Percentiles rank a stretch among this genome's conserved stretches.
These are phyloP conservation scores for Cephus nigrinus DNA, from an alignment of 2,888 invertebrate genomes.

Conservation along the genomic window DNA sequence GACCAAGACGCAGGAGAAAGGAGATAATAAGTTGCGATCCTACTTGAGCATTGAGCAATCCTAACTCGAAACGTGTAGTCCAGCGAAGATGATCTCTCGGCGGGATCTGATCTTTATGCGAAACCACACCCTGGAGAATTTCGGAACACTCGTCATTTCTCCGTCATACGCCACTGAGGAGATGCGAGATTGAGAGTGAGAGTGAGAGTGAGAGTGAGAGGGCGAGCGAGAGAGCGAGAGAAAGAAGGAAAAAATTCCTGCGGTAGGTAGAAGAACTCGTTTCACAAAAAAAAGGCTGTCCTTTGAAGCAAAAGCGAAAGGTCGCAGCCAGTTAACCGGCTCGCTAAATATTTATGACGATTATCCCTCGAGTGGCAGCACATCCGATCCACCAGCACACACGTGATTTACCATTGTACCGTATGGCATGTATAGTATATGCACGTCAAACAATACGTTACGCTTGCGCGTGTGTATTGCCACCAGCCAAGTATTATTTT, in stretches of 20 bases:
- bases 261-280: not conserved
- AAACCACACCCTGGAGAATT: not conserved
- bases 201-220: not conserved
- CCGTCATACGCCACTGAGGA: not conserved
- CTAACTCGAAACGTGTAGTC: no score
- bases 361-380: not conserved
- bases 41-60: no score
- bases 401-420: no score
- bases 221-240: constrained; percentile 5
- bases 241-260: not conserved
- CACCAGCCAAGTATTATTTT: no score
- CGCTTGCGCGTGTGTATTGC: not conserved
- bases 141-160: not conserved
- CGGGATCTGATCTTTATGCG: not conserved
- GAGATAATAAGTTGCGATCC: no score
- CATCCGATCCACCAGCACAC: not conserved
- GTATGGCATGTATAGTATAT: not conserved
- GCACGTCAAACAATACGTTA: not conserved
- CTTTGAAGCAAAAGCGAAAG: not conserved
- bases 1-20: no score
- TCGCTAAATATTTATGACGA: constrained; percentile 18
- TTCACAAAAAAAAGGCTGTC: not conserved
- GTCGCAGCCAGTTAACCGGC: not conserved
- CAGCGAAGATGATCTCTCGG: not conserved
- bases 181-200: not conserved